These are phyloP conservation scores for Lithobates sylvaticus DNA, from an alignment of 2,797 vertebrate genomes.

Conservation along the genomic window DNA sequence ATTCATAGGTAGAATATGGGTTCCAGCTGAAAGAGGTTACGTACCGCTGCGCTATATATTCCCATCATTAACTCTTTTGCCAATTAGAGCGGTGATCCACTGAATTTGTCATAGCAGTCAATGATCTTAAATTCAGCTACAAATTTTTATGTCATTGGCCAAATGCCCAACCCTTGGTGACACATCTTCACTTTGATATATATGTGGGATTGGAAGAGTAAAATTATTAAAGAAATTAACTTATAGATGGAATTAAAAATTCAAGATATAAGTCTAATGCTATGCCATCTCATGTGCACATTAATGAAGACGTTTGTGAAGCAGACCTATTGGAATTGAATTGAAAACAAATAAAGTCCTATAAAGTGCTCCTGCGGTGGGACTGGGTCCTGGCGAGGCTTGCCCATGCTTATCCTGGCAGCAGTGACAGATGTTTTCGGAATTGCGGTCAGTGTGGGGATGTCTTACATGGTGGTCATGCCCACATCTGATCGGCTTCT, in stretches of 20 bases:
- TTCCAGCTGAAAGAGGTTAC: background rate
- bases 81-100: background rate
- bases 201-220: background rate
- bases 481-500: no score
- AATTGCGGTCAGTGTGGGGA: no score
- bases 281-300: background rate
- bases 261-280: no score
- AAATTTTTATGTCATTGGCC: constrained; percentile 5
- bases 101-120: constrained; percentile 27
- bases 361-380: no score
- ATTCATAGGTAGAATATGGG: background rate
- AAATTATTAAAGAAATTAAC: background rate
- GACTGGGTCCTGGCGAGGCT: no score
- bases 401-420: no score
- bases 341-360: no score
- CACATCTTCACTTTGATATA: background rate
- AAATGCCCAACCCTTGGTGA: background rate
- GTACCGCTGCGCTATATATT: background rate
- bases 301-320: background rate
- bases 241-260: background rate
- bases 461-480: no score
- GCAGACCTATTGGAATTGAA: background rate
- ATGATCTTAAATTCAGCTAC: constrained; percentile 10
- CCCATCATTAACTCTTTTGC: background rate
- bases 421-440: no score